Percentiles rank a stretch among this genome's conserved stretches.
Evolutionary conservation across 2,888 invertebrate species (phyloP).

Genomic region (Eupeodes luniger): DNA sequence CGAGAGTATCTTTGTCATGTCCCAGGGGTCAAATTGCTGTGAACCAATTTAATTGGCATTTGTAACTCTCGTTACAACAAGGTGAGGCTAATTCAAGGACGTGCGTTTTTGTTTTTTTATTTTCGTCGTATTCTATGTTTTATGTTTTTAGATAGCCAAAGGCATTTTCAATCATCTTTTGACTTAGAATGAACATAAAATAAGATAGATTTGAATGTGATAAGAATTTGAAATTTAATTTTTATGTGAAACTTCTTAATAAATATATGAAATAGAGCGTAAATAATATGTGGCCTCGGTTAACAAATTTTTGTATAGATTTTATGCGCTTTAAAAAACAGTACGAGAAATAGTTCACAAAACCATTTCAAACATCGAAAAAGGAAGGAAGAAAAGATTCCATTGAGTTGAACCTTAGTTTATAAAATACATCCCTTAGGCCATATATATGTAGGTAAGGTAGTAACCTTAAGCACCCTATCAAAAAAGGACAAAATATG

Average conservation of each 20-base stretch:
- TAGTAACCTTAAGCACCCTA: no score
- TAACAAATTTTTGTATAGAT: no score
- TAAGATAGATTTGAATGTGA: neutral
- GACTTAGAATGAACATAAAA: neutral
- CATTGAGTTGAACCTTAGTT: no score
- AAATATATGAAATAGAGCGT: no score
- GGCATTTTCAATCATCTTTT: constrained; percentile 33
- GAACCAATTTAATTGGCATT: constrained; percentile 76
- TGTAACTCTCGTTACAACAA: constrained; percentile 64
- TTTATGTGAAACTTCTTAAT: neutral
- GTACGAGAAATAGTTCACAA: no score
- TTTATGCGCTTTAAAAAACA: no score
- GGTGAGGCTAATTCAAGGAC: constrained; percentile 67
- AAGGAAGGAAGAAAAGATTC: no score
- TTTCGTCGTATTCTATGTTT: neutral
- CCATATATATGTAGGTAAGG: no score
- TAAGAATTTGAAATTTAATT: neutral
- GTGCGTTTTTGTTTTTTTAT: constrained; percentile 17
- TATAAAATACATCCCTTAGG: no score
- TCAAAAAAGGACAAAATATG: no score
- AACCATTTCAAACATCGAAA: no score
- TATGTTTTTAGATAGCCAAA: neutral
- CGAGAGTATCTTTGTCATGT: constrained; percentile 34
- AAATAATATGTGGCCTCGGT: no score
- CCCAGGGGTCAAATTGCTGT: constrained; percentile 72